Conservation (phyloP, 2,797 vertebrate species). For the Molossus alvarezi region DNA sequence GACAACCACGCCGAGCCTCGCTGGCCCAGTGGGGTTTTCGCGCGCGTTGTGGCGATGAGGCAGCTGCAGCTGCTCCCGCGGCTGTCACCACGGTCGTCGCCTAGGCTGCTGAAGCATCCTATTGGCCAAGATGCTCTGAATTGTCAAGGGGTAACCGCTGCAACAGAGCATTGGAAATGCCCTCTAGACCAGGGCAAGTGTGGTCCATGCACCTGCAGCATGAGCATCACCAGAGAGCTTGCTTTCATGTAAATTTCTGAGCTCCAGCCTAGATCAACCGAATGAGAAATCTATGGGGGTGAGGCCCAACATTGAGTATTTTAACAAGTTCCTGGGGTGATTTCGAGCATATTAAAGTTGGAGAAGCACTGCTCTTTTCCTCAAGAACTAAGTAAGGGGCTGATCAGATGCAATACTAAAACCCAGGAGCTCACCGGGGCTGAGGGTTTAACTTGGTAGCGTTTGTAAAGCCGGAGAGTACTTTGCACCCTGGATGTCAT, state of each 20-base stretch:
- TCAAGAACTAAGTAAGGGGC: neutral
- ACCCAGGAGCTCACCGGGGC: neutral
- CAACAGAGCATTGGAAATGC: neutral
- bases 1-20: fast-evolving
- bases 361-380: neutral
- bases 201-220: neutral
- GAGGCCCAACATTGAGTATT: neutral
- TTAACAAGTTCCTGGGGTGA: neutral
- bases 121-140: neutral
- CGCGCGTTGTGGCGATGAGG: neutral
- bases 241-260: conserved; percentile 10
- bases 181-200: neutral
- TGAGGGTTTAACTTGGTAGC: conserved; percentile 62
- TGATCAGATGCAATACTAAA: neutral
- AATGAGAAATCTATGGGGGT: neutral
- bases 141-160: neutral
- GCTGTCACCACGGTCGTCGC: neutral
- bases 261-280: neutral
- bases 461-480: conserved; percentile 15
- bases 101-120: neutral
- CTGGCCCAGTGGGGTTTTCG: neutral
- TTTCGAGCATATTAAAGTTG: conserved; percentile 28
- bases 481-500: neutral
- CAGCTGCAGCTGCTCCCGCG: neutral
- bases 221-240: neutral